Evolutionary conservation across 1,140 invertebrate species (phyloP), one percentile per base, ranked within the genome.

Genomic region (Apocrypta bakeri): DNA sequence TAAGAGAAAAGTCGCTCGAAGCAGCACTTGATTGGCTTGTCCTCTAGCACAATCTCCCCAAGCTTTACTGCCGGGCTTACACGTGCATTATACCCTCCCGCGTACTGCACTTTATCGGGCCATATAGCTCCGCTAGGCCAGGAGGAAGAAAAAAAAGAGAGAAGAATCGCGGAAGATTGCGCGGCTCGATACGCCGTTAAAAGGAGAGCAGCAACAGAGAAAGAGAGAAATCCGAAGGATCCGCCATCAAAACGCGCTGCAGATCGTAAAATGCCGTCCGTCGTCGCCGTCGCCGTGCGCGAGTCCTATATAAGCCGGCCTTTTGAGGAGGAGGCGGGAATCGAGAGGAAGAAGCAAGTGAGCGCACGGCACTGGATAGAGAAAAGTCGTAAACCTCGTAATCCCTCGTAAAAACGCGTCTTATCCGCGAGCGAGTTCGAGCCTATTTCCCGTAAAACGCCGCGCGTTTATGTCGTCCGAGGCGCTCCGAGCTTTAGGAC

Each of bases 341-440:
- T 81, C 42, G 40, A 68, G 77, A 33, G 14, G 78, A 83, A 86
- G 66, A 83, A 82, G 82, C 37, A 7, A 56, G 48, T 17, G 48
- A 56, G 48, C 48, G 48, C 21, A n/a, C 48, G 74, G 83, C 74
- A 78, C 56, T 73, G 75, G 48, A 81, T 68, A 84, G 61, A 84
- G 77, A 85, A 85, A 86, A 84, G 87, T 88, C 88, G 85, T 91
- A 90, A 91, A 91, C 84, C 86, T 77, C 87, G 88, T 88, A 88
- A 90, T 91, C 89, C 88, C 83, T 88, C 88, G 87, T 89, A 89
- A 90, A 88, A 90, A 82, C 83, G 86, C 85, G 71, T 85, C 85
- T 88, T 88, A 88, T 86, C 82, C 83, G 33, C 69, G 61, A 72
- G 76, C 33, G 79, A 40, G 71, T 78, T 81, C 87, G 85, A 86